Percentiles rank a stretch among this genome's conserved stretches.
These are phyloP conservation scores for Amaurobius ferox DNA, from an alignment of 2,888 invertebrate species.

Conservation along the genomic window DNA sequence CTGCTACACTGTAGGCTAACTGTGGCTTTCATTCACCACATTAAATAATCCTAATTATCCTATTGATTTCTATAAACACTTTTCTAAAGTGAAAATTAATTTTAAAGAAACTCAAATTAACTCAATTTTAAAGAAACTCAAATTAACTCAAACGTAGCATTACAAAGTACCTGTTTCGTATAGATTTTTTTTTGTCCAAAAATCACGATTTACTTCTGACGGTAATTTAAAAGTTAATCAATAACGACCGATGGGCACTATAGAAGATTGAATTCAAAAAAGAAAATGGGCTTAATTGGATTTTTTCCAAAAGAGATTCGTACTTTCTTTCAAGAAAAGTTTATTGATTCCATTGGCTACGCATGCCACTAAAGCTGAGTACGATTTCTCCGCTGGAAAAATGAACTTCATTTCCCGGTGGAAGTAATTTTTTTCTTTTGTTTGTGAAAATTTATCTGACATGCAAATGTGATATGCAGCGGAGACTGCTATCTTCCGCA, in stretches of 20 bases:
- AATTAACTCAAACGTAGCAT: too few species aligned
- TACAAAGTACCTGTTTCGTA: too few species aligned
- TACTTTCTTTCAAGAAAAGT: slow-evolving; percentile 21
- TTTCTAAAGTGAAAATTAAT: too few species aligned
- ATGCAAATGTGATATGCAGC: slow-evolving; percentile 53
- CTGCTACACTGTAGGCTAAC: too few species aligned
- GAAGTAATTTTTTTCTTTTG: slow-evolving; percentile 19
- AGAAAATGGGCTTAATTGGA: slow-evolving; percentile 37
- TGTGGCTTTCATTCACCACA: too few species aligned
- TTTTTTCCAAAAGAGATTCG: not conserved
- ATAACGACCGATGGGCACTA: slow-evolving; percentile 15
- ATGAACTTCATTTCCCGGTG: slow-evolving; percentile 44
- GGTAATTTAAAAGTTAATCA: slow-evolving; percentile 43
- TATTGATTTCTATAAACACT: too few species aligned
- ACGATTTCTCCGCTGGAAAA: slow-evolving; percentile 23
- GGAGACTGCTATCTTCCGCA: not conserved
- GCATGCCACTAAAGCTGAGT: not conserved
- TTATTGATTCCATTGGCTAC: slow-evolving; percentile 43
- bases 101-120: too few species aligned
- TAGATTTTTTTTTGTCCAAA: too few species aligned
- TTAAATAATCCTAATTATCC: too few species aligned
- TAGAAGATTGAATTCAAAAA: slow-evolving; percentile 20
- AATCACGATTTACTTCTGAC: not conserved
- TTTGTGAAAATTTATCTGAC: slow-evolving; percentile 47
- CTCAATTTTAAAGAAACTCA: too few species aligned